Conservation (phyloP, 2,888 invertebrate species). For the Tachina fera region DNA sequence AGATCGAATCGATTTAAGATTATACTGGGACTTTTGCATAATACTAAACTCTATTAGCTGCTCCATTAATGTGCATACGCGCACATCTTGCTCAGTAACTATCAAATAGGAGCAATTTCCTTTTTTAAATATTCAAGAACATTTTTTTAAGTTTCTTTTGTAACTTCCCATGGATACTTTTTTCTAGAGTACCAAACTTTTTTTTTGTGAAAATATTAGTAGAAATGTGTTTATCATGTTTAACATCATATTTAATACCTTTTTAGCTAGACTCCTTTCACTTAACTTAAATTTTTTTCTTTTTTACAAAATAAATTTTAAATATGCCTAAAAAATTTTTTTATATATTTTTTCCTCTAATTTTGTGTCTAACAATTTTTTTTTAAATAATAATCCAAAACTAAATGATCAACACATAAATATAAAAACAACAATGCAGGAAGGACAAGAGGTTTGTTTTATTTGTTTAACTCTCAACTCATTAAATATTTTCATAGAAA, state of each 20-base stretch:
- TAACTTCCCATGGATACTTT: neutral
- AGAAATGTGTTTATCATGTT: neutral
- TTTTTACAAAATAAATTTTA: constrained; percentile 15
- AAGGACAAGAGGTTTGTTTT: constrained; percentile 87
- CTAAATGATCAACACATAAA: constrained; percentile 51
- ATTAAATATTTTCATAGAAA: constrained; percentile 54
- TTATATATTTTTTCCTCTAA: constrained; percentile 74
- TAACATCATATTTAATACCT: neutral
- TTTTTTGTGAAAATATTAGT: neutral
- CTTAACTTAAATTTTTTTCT: constrained; percentile 23
- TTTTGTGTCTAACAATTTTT: constrained; percentile 75
- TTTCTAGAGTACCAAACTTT: neutral
- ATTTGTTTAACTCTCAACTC: constrained; percentile 72
- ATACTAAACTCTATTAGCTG: too few relatives aligned
- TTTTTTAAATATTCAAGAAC: too few relatives aligned
- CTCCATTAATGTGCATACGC: too few relatives aligned
- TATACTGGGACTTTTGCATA: too few relatives aligned
- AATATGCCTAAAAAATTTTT: constrained; percentile 60
- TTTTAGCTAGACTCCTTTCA: constrained; percentile 31
- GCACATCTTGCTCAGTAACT: too few relatives aligned
- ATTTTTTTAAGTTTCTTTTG: neutral
- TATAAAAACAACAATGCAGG: constrained; percentile 79
- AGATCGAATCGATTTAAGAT: too few relatives aligned
- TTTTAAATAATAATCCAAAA: constrained; percentile 17
- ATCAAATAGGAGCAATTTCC: too few relatives aligned